Base-by-base conservation (phyloP, 2,797 vertebrate species). In the Chrysocyon brachyurus region DNA sequence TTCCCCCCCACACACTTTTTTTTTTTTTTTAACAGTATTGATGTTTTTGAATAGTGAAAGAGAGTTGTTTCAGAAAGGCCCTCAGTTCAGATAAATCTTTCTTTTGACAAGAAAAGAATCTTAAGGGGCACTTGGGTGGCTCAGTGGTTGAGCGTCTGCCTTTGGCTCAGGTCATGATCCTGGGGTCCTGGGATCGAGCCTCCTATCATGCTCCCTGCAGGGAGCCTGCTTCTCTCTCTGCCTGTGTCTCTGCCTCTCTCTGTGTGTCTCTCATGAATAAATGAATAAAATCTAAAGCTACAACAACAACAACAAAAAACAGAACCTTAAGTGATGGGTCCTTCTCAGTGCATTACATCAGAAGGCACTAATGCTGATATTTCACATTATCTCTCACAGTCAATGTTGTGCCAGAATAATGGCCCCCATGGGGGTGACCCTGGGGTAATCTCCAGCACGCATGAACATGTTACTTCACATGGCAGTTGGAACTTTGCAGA, bases 11-110 rank as follows among this genome's bases (percentile, higher is more conserved):
- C 33, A 33, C 33, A 33, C 40, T 4, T 6, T 6, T 46, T 46
- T 46, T 15, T 52, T 79, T 64, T 59, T 40, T 63, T 77, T 49
- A 28, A 59, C 22, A 84, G n/a, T 19, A 73, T 4, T 49, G 40
- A 75, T 11, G 11, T 84, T 86, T 93, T 88, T 75, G 28, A 92
- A 91, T 92, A 68, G 56, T 86, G 56, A 59, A 88, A 12, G 22
- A 59, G 40, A 56, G 6, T 90, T 89, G 21, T 56, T 97, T 97
- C 72, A 82, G 57, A 84, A 93, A 85, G 16, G 28, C 33, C 10
- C 3, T 75, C 87, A 49, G 49, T 57, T 95, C 81, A 75, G n/a
- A 68, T 49, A 64, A 33, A 28, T 63, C 70, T 54, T 73, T 90
- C 40, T 96, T 92, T 63, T 78, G 78, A 28, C 15, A 94, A 70